Conservation (phyloP, 2,888 invertebrate genomes). For the Microchrysa polita region DNA sequence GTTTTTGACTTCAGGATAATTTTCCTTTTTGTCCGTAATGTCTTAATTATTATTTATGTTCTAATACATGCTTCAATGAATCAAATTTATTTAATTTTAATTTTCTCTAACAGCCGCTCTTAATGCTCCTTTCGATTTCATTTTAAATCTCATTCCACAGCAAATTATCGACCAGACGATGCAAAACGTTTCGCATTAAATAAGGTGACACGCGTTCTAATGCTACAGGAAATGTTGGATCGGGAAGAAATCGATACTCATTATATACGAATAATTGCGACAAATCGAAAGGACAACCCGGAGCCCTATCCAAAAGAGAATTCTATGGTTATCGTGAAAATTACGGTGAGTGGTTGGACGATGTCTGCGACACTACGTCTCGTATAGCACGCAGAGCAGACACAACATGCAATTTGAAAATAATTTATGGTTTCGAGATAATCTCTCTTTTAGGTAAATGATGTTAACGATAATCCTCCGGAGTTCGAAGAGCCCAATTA, state of each 20-base stretch:
- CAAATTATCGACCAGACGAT: slow-evolving; percentile 49
- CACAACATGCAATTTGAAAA: slow-evolving; percentile 6
- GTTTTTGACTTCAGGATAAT: no score
- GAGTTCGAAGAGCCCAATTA: slow-evolving; percentile 65
- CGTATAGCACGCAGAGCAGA: no score
- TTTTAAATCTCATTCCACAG: slow-evolving; percentile 42
- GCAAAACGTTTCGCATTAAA: slow-evolving; percentile 58
- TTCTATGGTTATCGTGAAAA: slow-evolving; percentile 63
- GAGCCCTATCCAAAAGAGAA: slow-evolving; percentile 55
- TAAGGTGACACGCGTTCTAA: slow-evolving; percentile 60
- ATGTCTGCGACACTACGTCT: not conserved
- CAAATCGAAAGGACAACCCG: slow-evolving; percentile 62
- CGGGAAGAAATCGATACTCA: slow-evolving; percentile 63
- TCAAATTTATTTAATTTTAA: no score
- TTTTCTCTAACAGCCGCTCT: no score
- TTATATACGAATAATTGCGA: slow-evolving; percentile 66
- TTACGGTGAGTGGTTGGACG: slow-evolving; percentile 60
- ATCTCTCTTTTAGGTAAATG: slow-evolving; percentile 66
- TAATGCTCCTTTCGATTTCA: no score
- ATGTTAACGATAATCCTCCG: slow-evolving; percentile 70
- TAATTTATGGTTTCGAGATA: not conserved
- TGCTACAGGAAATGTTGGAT: slow-evolving; percentile 63
- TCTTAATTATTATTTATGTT: no score
- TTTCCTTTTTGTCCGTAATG: no score
- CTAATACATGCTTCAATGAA: no score